Evolutionary conservation across 2,797 vertebrate genomes (phyloP).

Genomic region (Tiaroga cobitis): DNA sequence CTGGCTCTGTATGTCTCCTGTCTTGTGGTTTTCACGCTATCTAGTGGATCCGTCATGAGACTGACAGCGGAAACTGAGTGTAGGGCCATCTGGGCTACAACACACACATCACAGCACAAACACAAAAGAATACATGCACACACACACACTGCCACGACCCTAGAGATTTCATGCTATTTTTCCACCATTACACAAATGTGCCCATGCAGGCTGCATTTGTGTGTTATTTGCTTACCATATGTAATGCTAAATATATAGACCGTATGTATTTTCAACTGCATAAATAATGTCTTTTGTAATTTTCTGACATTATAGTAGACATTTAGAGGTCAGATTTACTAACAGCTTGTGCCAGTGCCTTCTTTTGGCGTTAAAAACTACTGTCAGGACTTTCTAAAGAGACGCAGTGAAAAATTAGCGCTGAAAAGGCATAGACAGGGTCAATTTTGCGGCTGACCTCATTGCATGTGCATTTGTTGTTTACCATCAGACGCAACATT

Average conservation of each 20-base stretch:
- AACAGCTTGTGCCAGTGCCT: no score
- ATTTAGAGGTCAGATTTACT: neutral
- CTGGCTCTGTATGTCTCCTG: neutral
- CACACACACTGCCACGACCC: constrained; percentile 7
- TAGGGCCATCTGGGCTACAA: constrained; percentile 58
- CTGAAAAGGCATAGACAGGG: no score
- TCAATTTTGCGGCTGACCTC: no score
- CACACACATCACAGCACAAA: constrained; percentile 36
- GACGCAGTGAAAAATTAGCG: no score
- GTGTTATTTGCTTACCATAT: neutral
- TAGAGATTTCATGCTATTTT: constrained; percentile 43
- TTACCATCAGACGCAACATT: no score
- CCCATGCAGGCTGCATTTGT: neutral
- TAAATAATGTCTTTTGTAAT: neutral
- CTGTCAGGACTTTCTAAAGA: no score
- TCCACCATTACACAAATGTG: constrained; percentile 35
- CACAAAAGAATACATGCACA: constrained; percentile 31
- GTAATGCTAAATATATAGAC: constrained; percentile 1
- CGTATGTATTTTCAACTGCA: neutral
- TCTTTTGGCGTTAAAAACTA: no score
- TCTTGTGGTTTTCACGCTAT: constrained; percentile 22
- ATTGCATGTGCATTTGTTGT: no score
- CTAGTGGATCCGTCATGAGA: constrained; percentile 47
- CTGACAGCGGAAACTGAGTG: constrained; percentile 54
- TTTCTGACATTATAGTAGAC: neutral